Evolutionary conservation across 2,797 vertebrate genomes (phyloP).

Genomic region (Oreochromis grahami): DNA sequence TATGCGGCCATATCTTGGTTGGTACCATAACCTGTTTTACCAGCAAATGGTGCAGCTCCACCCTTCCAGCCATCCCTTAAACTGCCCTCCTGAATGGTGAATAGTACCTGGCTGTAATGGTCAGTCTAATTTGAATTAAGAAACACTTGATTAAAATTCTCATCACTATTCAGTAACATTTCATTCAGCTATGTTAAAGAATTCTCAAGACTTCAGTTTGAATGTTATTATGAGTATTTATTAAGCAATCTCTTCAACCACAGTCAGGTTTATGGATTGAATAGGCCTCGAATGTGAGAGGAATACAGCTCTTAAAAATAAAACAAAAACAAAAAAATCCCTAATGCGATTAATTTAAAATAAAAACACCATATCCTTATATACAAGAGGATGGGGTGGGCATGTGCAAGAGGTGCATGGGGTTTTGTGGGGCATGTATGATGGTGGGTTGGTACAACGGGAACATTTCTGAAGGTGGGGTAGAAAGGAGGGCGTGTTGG

Average conservation of each 20-base stretch:
- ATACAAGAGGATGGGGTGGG: slow-evolving; percentile 80
- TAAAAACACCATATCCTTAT: slow-evolving; percentile 81
- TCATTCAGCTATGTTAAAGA: background rate
- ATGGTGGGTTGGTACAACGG: slow-evolving; percentile 46
- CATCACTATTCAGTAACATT: background rate
- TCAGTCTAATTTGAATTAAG: background rate
- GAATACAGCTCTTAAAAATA: slow-evolving; percentile 78
- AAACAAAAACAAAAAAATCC: slow-evolving; percentile 66
- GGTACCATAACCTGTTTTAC: slow-evolving; percentile 87
- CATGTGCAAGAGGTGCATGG: slow-evolving; percentile 77
- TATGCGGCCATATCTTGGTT: slow-evolving; percentile 7
- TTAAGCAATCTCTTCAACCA: slow-evolving; percentile 80
- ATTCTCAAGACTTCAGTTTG: slow-evolving; percentile 31
- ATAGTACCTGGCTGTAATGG: rapidly evolving
- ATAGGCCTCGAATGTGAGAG: slow-evolving; percentile 73
- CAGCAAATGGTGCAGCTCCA: slow-evolving; percentile 93
- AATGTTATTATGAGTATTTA: slow-evolving; percentile 78
- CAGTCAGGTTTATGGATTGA: slow-evolving; percentile 76
- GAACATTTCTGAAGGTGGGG: slow-evolving; percentile 37
- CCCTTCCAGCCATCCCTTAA: slow-evolving; percentile 75
- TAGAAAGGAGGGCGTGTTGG: background rate
- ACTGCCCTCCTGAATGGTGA: background rate
- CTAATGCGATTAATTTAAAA: slow-evolving; percentile 82
- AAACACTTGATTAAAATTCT: background rate
- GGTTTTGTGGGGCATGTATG: slow-evolving; percentile 59